Evolutionary conservation across 2,113 vertebrate genomes (phyloP).

Genomic region (Montifringilla adamsi): DNA sequence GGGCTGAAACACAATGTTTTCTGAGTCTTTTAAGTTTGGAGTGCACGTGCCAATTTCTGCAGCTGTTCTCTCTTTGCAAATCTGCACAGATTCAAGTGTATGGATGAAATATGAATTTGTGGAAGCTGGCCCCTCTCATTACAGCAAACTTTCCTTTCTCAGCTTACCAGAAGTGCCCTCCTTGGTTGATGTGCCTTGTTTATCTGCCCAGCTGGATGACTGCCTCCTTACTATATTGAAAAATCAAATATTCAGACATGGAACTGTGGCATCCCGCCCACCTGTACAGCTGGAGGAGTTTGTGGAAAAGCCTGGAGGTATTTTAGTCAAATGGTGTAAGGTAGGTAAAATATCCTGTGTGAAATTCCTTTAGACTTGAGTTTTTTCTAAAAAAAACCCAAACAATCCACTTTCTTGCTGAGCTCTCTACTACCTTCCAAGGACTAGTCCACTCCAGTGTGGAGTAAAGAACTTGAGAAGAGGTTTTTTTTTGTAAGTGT

Average conservation of each 20-base stretch:
- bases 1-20: slow-evolving; percentile 1
- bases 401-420: background rate
- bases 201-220: slow-evolving; percentile 94
- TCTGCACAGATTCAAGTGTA: background rate
- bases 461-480: background rate
- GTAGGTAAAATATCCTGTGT: slow-evolving; percentile 61
- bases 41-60: slow-evolving; percentile 20
- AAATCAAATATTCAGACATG: slow-evolving; percentile 84
- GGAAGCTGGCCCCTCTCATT: background rate
- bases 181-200: slow-evolving; percentile 91
- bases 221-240: slow-evolving; percentile 85
- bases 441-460: background rate
- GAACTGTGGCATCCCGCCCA: slow-evolving; percentile 88
- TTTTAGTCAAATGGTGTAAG: slow-evolving; percentile 97
- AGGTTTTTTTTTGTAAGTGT: background rate
- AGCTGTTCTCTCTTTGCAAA: slow-evolving; percentile 14
- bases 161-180: slow-evolving; percentile 97
- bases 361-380: background rate
- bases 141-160: slow-evolving; percentile 44
- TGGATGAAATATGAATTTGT: background rate
- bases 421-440: background rate
- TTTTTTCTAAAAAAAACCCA: background rate
- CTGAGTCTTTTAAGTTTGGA: background rate
- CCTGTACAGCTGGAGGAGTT: slow-evolving; percentile 95
- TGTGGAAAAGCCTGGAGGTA: slow-evolving; percentile 90